phyloP scores from a whole-genome alignment of 2,797 vertebrate species.

The Ataeniobius toweri region DNA sequence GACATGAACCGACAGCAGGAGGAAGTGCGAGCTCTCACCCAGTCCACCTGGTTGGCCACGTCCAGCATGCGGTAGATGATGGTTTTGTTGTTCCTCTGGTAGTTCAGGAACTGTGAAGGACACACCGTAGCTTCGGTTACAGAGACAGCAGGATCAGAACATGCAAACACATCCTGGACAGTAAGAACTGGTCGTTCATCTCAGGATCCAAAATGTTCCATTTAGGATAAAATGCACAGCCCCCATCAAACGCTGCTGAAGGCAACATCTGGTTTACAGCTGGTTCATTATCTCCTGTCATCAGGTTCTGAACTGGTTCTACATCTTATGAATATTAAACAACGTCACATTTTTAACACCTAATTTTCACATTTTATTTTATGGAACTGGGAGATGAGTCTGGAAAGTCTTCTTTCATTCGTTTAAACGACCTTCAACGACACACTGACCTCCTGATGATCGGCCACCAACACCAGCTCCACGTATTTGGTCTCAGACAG shows the following conservation, averaged over 20 bases:
- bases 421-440: too few relatives aligned
- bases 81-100: conserved; percentile 81
- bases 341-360: too few relatives aligned
- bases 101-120: conserved; percentile 73
- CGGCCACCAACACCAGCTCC: conserved; percentile 91
- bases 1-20: not conserved
- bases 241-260: too few relatives aligned
- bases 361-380: too few relatives aligned
- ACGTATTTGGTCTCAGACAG: conserved; percentile 85
- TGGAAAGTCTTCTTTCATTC: too few relatives aligned
- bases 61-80: conserved; percentile 86
- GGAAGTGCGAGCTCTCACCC: conserved; percentile 71
- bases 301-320: too few relatives aligned
- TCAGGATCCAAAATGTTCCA: too few relatives aligned
- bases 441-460: conserved; percentile 85
- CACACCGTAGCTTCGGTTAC: not conserved
- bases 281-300: too few relatives aligned
- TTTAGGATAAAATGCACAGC: too few relatives aligned
- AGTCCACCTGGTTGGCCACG: conserved; percentile 89
- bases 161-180: not conserved
- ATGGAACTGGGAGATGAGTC: too few relatives aligned
- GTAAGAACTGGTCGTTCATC: not conserved
- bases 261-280: too few relatives aligned
- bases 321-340: too few relatives aligned
- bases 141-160: not conserved